These are phyloP conservation scores for Chrysogorgia sp. DNA, from an alignment of 92 coral and sea anemone species.

Conservation along the genomic window DNA sequence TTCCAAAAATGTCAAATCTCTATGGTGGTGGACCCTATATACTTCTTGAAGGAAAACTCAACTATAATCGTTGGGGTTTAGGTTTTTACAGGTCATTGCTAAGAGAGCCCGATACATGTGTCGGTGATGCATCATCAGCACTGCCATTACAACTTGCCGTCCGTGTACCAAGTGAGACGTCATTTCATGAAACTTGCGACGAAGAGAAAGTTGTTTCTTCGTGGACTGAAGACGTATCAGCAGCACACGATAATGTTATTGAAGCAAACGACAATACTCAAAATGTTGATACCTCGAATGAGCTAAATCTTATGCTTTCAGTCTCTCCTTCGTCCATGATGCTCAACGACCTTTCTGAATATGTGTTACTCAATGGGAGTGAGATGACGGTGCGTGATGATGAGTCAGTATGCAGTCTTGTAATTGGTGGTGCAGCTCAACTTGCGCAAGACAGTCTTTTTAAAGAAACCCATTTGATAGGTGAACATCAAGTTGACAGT, in stretches of 20 bases:
- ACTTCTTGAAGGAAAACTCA: too few species aligned
- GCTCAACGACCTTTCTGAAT: background rate
- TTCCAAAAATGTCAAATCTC: too few species aligned
- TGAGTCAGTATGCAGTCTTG: background rate
- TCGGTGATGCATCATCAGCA: background rate
- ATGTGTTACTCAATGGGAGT: background rate
- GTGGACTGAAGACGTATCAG: background rate
- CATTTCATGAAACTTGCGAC: background rate
- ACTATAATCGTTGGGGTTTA: too few species aligned
- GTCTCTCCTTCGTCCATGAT: background rate
- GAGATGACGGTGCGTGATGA: background rate
- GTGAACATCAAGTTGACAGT: background rate
- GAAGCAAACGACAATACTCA: too few species aligned
- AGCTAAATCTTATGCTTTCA: background rate
- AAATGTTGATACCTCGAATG: background rate
- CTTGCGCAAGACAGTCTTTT: background rate
- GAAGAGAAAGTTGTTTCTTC: background rate
- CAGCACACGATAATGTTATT: background rate
- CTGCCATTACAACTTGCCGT: background rate
- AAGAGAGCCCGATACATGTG: background rate
- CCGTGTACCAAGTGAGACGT: conserved; percentile 23
- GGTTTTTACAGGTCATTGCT: background rate
- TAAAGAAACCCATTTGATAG: conserved; percentile 1
- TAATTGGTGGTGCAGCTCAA: background rate
- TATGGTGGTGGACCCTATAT: too few species aligned